phyloP scores from a whole-genome alignment of 2,113 vertebrate species.

The Ahaetulla prasina region DNA sequence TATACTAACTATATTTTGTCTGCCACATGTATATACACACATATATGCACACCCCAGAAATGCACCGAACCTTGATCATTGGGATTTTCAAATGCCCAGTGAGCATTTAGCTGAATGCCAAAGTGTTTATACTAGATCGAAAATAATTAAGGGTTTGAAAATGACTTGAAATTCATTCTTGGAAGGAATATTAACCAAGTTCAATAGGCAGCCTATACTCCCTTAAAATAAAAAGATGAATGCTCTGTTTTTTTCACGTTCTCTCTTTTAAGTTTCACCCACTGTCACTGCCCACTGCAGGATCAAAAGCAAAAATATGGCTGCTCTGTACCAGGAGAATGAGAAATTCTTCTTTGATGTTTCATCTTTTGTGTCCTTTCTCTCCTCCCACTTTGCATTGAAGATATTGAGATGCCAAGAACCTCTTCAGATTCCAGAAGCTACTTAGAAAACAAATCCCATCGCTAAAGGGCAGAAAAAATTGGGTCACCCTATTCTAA shows the following conservation, averaged over 20 bases:
- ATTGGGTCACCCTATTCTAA: background rate
- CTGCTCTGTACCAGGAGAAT: conserved; percentile 25
- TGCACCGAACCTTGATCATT: background rate
- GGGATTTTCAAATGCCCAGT: background rate
- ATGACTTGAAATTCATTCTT: conserved; percentile 31
- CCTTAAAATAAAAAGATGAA: conserved; percentile 30
- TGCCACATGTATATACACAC: background rate
- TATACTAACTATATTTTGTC: background rate
- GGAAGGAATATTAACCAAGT: conserved; percentile 15
- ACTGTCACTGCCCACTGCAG: conserved; percentile 26
- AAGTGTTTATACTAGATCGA: conserved; percentile 5
- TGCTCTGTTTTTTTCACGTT: conserved; percentile 9
- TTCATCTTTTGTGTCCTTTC: conserved; percentile 2
- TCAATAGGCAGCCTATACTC: conserved; percentile 2
- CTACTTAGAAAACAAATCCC: background rate
- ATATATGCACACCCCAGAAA: background rate
- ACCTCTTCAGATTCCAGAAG: background rate
- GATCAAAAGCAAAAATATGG: conserved; percentile 39
- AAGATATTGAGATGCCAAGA: background rate
- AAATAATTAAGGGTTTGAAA: conserved; percentile 1
- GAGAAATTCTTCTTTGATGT: conserved; percentile 28
- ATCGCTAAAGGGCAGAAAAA: background rate
- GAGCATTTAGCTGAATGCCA: background rate
- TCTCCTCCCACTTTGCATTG: background rate
- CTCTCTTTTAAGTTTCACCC: conserved; percentile 24